These are phyloP conservation scores for Antigone vipio DNA, from an alignment of 2,113 vertebrate species.

Conservation along the genomic window DNA sequence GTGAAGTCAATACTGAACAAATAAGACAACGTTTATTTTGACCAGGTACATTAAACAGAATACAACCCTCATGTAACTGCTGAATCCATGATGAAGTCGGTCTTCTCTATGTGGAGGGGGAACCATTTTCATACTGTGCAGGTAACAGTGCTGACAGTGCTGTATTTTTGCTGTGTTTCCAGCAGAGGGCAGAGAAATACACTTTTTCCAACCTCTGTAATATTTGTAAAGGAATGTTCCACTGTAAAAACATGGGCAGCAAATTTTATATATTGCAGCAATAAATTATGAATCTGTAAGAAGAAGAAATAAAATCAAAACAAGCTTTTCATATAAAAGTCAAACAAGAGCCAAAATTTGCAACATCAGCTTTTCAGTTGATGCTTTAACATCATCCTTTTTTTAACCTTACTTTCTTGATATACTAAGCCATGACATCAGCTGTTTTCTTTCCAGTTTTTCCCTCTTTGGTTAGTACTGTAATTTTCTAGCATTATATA, in stretches of 20 bases:
- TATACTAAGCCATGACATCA: not conserved
- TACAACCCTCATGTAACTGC: not conserved
- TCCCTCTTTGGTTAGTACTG: not conserved
- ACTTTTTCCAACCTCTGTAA: not conserved
- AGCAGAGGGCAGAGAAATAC: conserved; percentile 49
- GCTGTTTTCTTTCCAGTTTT: not conserved
- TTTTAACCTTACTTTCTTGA: not conserved
- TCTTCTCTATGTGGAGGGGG: not conserved
- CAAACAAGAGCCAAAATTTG: not conserved
- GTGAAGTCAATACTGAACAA: not conserved
- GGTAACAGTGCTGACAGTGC: not conserved
- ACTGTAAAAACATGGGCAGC: not conserved
- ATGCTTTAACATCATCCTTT: not conserved
- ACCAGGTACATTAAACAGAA: not conserved
- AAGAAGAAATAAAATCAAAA: not conserved
- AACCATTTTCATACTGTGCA: not conserved
- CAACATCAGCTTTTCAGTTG: not conserved
- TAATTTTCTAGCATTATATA: conserved; percentile 16
- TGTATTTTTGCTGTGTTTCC: not conserved
- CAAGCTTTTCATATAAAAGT: not conserved
- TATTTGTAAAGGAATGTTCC: not conserved
- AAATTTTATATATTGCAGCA: not conserved
- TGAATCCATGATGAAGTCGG: not conserved
- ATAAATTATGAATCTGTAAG: not conserved
- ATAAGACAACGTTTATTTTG: not conserved